Percentiles rank a stretch among this genome's conserved stretches.
Conservation (phyloP, 2,888 invertebrate genomes). For the Isoperla grammatica region DNA sequence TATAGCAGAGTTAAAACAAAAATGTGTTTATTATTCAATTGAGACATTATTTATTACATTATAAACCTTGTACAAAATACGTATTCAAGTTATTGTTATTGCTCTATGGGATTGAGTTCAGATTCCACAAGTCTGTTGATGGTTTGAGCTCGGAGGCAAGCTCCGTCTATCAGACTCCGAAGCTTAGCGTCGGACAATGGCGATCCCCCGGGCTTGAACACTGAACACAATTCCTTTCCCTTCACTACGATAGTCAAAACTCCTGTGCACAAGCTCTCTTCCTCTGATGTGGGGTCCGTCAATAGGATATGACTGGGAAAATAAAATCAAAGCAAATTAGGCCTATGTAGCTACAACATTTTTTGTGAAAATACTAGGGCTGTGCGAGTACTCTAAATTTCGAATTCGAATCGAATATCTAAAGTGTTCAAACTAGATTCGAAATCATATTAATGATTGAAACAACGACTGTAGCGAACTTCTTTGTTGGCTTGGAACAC, state of each 20-base stretch:
- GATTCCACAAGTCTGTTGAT: slow-evolving; percentile 46
- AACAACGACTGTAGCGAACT: too few relatives aligned
- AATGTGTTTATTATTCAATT: slow-evolving; percentile 17
- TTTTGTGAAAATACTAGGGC: too few relatives aligned
- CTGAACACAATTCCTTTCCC: slow-evolving; percentile 56
- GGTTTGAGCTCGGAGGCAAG: slow-evolving; percentile 53
- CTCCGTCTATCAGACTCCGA: slow-evolving; percentile 53
- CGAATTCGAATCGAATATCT: too few relatives aligned
- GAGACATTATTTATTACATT: slow-evolving; percentile 14
- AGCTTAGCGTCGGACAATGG: slow-evolving; percentile 54
- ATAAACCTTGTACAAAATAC: slow-evolving; percentile 14
- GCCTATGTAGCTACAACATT: too few relatives aligned
- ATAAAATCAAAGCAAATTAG: too few relatives aligned
- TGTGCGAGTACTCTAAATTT: too few relatives aligned
- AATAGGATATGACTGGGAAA: slow-evolving; percentile 58
- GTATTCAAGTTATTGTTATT: background rate
- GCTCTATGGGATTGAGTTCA: slow-evolving; percentile 31
- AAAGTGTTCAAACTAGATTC: too few relatives aligned
- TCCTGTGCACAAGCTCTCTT: slow-evolving; percentile 69
- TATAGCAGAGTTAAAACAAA: slow-evolving; percentile 31
- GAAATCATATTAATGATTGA: too few relatives aligned
- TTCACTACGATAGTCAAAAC: slow-evolving; percentile 62
- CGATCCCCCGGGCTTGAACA: slow-evolving; percentile 68
- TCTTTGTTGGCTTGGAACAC: too few relatives aligned
- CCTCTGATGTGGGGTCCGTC: slow-evolving; percentile 77